Evolutionary conservation across 2,113 vertebrate genomes (phyloP), one percentile per base, ranked within the genome.

Genomic region (Pimephales promelas): DNA sequence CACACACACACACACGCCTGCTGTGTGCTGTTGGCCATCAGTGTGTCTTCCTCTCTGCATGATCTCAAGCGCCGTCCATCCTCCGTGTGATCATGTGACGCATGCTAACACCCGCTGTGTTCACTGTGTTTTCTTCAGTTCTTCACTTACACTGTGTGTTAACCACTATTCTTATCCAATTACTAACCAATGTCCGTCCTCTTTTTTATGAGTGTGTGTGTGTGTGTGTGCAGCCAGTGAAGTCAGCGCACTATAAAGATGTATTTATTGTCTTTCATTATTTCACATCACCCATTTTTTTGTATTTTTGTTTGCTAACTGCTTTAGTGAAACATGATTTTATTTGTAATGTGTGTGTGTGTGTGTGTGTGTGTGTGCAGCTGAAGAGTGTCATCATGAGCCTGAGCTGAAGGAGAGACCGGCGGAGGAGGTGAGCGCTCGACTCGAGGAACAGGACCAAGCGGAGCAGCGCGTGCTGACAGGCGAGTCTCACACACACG

Each of bases 391-490:
- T 16, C 88, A 88, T 71, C 92, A 80, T 43, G 74, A 91, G 24
- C 36, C 79, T 1, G 88, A 62, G 3, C 61, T 94, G 28, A 92
- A 84, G 79, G 94, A 94, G 84, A 92, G 97, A 13, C 92, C 97
- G 0, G 93, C 94, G 3, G 96, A 98, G 81, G 97, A 98, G 89
- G 97, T 98, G 79, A 89, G 95, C 0, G 95, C 96, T n/a, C 92
- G 94, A 24, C 95, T 98, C 79, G 96, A 95, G 26, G 92, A 95
- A 57, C 96, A 97, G 87, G 97, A 99, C 26, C 93, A 92, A 86
- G 93, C 94, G 45, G 97, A 99, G 70, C 91, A 95, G 85, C 92
- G 96, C 71, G 88, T 88, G 64, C 52, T 97, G 22, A 72, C 93
- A 5, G 92, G 98, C 97, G 87, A 82, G 91, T 59, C 71, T 22